Conservation (phyloP, 2,888 invertebrate species). For the Limnephilus marmoratus region DNA sequence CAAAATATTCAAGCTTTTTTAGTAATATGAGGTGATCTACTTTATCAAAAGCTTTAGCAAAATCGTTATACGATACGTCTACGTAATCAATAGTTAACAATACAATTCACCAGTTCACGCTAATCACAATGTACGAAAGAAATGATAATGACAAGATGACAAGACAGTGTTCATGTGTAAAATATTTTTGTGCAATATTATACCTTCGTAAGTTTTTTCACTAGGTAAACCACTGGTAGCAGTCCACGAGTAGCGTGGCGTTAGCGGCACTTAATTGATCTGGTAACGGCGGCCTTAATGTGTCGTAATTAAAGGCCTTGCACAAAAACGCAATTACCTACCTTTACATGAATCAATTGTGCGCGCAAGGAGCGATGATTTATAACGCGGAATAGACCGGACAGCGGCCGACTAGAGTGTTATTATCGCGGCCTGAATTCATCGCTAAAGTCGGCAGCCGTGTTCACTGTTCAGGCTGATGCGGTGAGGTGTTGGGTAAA, state of each 20-base stretch:
- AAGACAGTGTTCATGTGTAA: no score
- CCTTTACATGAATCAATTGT: constrained; percentile 30
- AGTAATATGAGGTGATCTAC: no score
- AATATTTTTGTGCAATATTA: no score
- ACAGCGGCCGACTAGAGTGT: constrained; percentile 11
- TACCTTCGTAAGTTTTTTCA: no score
- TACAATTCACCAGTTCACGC: no score
- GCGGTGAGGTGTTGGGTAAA: not conserved
- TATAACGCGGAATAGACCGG: constrained; percentile 54
- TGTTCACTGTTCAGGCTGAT: not conserved
- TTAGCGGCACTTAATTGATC: constrained; percentile 36
- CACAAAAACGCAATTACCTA: constrained; percentile 57
- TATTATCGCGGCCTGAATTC: constrained; percentile 8
- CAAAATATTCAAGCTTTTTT: no score
- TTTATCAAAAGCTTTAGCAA: no score
- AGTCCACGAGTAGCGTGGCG: not conserved
- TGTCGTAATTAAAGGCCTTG: constrained; percentile 64
- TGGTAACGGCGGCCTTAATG: constrained; percentile 52
- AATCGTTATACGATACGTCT: no score
- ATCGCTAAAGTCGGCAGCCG: not conserved
- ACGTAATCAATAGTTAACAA: no score
- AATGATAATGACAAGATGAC: no score
- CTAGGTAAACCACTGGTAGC: not conserved
- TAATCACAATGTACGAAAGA: no score
- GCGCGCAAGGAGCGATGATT: constrained; percentile 53